Percentiles rank a stretch among this genome's conserved stretches.
These are phyloP conservation scores for Melanaphis sacchari DNA, from an alignment of 1,140 invertebrate species.

Conservation along the genomic window DNA sequence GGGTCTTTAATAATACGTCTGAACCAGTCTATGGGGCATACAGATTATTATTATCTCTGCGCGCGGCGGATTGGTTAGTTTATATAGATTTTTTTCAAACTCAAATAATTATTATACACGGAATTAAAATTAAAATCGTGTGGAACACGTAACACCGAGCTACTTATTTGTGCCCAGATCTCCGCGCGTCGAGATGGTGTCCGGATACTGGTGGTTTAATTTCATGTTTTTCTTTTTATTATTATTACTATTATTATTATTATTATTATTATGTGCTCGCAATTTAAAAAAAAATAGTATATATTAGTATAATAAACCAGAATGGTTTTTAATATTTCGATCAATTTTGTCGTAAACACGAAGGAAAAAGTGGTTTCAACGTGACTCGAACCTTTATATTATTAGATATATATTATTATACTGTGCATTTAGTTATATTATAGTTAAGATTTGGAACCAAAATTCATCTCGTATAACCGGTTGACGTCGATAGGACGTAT, in stretches of 20 bases:
- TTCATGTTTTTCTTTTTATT: constrained; percentile 15
- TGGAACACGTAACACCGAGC: constrained; percentile 53
- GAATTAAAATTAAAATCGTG: constrained; percentile 53
- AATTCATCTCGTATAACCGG: constrained; percentile 38
- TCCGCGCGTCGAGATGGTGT: neutral
- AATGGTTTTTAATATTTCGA: constrained; percentile 44
- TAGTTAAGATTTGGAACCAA: constrained; percentile 36
- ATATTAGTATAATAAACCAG: constrained; percentile 31
- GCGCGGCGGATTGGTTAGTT: constrained; percentile 5
- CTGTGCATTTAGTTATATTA: constrained; percentile 19
- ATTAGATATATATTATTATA: neutral
- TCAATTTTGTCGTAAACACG: constrained; percentile 48
- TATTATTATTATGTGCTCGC: constrained; percentile 42
- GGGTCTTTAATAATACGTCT: constrained; percentile 57
- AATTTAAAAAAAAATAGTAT: constrained; percentile 48
- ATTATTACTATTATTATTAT: constrained; percentile 28
- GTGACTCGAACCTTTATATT: constrained; percentile 30
- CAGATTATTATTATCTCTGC: constrained; percentile 47
- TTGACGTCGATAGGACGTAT: constrained; percentile 12
- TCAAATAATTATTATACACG: constrained; percentile 44
- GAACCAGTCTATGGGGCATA: constrained; percentile 47
- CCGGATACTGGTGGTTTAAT: constrained; percentile 32
- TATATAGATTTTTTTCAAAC: constrained; percentile 35
- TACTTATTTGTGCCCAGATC: constrained; percentile 47
- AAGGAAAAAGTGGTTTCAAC: constrained; percentile 36